phyloP scores from a whole-genome alignment of 2,113 vertebrate species.

The Balaeniceps rex region DNA sequence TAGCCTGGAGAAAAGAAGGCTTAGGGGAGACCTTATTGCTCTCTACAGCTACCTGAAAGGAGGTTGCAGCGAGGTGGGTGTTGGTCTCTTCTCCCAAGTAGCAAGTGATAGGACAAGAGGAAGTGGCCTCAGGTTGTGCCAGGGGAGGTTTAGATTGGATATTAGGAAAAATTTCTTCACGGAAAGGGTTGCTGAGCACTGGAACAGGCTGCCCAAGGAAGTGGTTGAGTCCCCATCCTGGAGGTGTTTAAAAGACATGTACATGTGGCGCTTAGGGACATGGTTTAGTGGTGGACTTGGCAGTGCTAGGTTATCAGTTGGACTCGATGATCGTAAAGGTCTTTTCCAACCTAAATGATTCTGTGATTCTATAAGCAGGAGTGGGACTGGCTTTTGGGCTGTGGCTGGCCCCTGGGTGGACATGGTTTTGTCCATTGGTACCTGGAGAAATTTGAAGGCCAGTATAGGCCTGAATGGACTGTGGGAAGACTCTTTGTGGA shows the following conservation, averaged over 20 bases:
- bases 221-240: background rate
- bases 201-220: background rate
- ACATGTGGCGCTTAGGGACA: background rate
- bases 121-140: background rate
- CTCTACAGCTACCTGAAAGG: background rate
- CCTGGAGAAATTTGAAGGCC: background rate
- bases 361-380: fast-evolving
- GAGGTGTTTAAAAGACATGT: background rate
- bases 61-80: background rate
- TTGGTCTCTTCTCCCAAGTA: background rate
- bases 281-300: background rate
- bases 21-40: background rate
- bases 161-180: background rate
- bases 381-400: background rate
- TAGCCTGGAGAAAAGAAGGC: background rate
- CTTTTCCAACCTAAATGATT: background rate
- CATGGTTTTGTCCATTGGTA: background rate
- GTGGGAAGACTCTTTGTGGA: background rate
- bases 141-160: background rate
- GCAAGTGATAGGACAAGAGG: background rate
- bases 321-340: background rate
- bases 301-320: background rate
- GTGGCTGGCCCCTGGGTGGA: background rate
- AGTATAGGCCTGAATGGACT: background rate
- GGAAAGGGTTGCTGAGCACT: background rate